These are phyloP conservation scores for Papilio helenus DNA, from an alignment of 1,140 invertebrate genomes.

Conservation along the genomic window DNA sequence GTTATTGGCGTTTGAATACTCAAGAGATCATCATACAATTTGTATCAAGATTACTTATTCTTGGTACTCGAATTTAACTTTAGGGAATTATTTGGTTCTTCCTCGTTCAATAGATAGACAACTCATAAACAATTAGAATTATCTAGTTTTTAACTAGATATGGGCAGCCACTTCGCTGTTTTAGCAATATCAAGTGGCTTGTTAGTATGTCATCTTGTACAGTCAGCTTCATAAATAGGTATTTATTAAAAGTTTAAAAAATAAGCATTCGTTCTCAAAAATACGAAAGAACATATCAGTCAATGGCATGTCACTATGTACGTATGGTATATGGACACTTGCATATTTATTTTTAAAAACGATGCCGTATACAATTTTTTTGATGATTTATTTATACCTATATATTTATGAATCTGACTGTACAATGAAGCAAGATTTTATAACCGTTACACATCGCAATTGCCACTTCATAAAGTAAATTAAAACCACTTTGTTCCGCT, in stretches of 20 bases:
- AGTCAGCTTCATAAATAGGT: too few relatives aligned
- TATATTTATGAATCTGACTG: not conserved
- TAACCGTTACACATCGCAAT: constrained; percentile 27
- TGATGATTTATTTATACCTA: too few relatives aligned
- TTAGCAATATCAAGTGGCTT: not conserved
- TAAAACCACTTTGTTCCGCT: constrained; percentile 50
- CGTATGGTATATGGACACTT: too few relatives aligned
- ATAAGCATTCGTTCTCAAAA: too few relatives aligned
- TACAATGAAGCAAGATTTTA: not conserved
- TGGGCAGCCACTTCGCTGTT: not conserved
- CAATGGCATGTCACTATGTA: too few relatives aligned
- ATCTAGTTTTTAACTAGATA: not conserved
- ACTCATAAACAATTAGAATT: not conserved
- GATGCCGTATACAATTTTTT: too few relatives aligned
- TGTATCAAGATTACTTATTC: not conserved
- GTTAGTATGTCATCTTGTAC: too few relatives aligned
- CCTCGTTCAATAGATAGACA: too few relatives aligned
- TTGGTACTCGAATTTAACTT: not conserved
- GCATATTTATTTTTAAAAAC: too few relatives aligned
- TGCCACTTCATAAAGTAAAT: constrained; percentile 47
- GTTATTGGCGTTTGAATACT: not conserved
- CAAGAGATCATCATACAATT: not conserved
- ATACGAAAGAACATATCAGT: too few relatives aligned
- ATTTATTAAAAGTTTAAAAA: too few relatives aligned
- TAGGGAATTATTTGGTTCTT: not conserved